Percentiles rank a stretch among this genome's conserved stretches.
phyloP scores from a whole-genome alignment of 2,888 invertebrate genomes.

The Gortyna flavago region DNA sequence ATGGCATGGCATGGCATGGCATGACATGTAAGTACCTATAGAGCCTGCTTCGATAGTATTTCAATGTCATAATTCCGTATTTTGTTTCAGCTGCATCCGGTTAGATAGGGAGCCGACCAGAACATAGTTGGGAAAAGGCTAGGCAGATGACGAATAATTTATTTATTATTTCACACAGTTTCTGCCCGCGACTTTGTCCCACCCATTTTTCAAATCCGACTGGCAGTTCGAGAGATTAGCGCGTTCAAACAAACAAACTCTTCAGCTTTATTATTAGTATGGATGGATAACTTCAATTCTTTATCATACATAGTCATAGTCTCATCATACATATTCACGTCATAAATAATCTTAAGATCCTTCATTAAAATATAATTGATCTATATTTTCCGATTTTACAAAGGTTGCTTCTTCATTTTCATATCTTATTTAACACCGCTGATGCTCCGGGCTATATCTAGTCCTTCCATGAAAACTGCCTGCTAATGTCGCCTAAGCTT shows the following conservation, averaged over 20 bases:
- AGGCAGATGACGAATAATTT: not conserved
- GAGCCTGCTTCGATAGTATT: not conserved
- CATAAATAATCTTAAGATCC: too few species aligned
- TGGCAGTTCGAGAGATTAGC: not conserved
- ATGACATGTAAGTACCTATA: too few species aligned
- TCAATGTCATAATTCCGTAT: not conserved
- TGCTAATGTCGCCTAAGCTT: conserved; percentile 23
- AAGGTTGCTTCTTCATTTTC: not conserved
- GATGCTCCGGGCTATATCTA: not conserved
- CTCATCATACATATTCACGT: too few species aligned
- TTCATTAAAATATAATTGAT: not conserved
- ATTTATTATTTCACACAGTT: not conserved
- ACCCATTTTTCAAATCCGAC: not conserved
- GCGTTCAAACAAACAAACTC: too few species aligned
- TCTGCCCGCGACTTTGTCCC: not conserved
- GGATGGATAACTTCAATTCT: not conserved
- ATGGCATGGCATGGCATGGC: too few species aligned
- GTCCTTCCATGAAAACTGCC: conserved; percentile 10
- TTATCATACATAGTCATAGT: not conserved
- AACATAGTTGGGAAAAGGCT: not conserved
- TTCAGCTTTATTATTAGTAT: too few species aligned
- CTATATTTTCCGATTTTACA: not conserved
- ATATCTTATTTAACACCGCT: not conserved
- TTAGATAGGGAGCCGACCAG: not conserved
- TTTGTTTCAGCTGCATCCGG: not conserved